Evolutionary conservation across 2,797 vertebrate species (phyloP).

Genomic region (Echeneis naucrates): DNA sequence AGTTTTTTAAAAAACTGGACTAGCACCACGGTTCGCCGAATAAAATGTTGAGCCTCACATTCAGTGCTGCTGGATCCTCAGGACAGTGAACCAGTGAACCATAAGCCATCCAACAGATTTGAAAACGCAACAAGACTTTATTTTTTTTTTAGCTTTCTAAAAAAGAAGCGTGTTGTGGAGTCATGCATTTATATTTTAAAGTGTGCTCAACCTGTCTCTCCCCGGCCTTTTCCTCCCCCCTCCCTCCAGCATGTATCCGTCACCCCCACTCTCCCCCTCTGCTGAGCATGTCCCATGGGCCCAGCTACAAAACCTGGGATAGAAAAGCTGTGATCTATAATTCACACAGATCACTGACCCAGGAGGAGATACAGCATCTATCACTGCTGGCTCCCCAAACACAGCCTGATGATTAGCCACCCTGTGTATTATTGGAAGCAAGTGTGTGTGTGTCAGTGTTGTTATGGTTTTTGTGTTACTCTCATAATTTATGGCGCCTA

Average conservation of each 20-base stretch:
- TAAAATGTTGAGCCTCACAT: not conserved
- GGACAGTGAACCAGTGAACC: not conserved
- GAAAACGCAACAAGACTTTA: not conserved
- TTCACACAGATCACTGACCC: constrained; percentile 73
- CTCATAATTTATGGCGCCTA: not conserved
- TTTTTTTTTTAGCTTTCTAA: not conserved
- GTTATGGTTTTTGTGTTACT: not conserved
- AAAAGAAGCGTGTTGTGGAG: not conserved
- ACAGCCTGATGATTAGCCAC: constrained; percentile 46
- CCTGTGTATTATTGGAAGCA: constrained; percentile 17
- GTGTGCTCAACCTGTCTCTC: not conserved
- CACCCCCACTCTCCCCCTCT: not conserved
- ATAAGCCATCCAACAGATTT: too few species aligned
- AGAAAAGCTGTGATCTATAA: constrained; percentile 75
- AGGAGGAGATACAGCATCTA: constrained; percentile 48
- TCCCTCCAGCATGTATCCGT: not conserved
- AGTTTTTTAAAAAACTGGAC: too few species aligned
- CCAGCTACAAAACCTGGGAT: constrained; percentile 53
- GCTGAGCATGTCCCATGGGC: constrained; percentile 24
- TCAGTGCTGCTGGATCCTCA: not conserved
- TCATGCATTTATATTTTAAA: not conserved
- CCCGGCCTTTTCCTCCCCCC: not conserved
- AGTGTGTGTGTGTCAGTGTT: not conserved
- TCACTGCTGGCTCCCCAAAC: constrained; percentile 22
- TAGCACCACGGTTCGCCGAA: not conserved